Conservation (phyloP, 2,888 invertebrate species). For the Chalcosyrphus nemorum region DNA sequence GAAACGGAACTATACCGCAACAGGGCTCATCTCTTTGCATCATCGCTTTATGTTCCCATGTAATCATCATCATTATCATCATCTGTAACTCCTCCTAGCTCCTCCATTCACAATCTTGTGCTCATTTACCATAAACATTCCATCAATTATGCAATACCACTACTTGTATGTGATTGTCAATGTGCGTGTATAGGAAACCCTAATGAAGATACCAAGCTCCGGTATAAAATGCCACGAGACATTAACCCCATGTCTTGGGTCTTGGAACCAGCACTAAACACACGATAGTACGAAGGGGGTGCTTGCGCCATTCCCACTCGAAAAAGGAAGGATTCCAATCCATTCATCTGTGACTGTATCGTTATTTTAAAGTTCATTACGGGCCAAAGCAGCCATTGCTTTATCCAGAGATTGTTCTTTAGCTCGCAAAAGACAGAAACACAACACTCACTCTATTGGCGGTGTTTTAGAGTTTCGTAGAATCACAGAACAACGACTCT, state of each 20-base stretch:
- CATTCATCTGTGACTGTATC: conserved; percentile 61
- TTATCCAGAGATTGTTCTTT: conserved; percentile 26
- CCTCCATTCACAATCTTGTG: conserved; percentile 3
- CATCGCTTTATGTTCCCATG: conserved; percentile 20
- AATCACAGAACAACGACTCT: conserved; percentile 55
- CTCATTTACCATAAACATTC: conserved; percentile 52
- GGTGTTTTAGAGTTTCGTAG: conserved; percentile 30
- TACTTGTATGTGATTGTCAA: not conserved
- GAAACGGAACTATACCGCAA: not conserved
- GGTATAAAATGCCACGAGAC: conserved; percentile 56
- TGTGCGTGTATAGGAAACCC: not conserved
- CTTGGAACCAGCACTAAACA: conserved; percentile 30
- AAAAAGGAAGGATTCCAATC: conserved; percentile 39
- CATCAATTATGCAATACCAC: conserved; percentile 54
- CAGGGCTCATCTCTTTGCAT: conserved; percentile 5
- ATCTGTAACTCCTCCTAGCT: not conserved
- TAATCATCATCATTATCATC: conserved; percentile 27
- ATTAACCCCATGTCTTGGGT: conserved; percentile 61
- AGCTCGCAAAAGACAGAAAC: conserved; percentile 14
- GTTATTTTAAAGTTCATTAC: conserved; percentile 63
- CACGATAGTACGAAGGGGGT: not conserved
- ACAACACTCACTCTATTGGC: conserved; percentile 13
- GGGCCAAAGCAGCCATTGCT: conserved; percentile 24
- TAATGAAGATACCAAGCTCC: conserved; percentile 54
- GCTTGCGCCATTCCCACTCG: not conserved